Evolutionary conservation across 2,888 invertebrate species (phyloP).

Genomic region (Scaptomyza caliginosa): DNA sequence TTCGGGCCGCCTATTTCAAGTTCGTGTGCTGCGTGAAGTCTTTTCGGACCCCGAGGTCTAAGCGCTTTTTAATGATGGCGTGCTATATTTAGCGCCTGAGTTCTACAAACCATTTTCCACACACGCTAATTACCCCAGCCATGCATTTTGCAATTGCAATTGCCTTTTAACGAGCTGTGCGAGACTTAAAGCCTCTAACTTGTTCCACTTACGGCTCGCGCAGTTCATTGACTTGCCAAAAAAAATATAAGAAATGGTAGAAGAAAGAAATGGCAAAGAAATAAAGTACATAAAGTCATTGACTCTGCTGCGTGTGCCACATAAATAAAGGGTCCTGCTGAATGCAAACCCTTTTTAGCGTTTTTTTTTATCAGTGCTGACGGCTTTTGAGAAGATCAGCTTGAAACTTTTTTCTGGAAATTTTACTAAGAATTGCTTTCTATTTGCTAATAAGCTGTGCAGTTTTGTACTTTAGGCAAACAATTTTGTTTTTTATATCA

Average conservation of each 20-base stretch:
- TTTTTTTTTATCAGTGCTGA: background rate
- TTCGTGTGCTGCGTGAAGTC: slow-evolving; percentile 41
- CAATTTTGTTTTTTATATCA: background rate
- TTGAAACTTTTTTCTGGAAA: too few relatives aligned
- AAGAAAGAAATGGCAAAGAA: background rate
- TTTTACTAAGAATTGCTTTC: too few relatives aligned
- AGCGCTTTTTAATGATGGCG: slow-evolving; percentile 75
- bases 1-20: slow-evolving; percentile 56
- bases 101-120: slow-evolving; percentile 59
- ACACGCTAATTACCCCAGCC: slow-evolving; percentile 62
- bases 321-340: slow-evolving; percentile 10
- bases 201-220: slow-evolving; percentile 51
- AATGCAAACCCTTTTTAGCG: background rate
- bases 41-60: slow-evolving; percentile 43
- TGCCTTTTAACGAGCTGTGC: slow-evolving; percentile 48
- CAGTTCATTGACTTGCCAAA: slow-evolving; percentile 65
- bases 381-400: background rate
- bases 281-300: slow-evolving; percentile 45
- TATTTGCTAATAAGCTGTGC: too few relatives aligned
- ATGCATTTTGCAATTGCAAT: slow-evolving; percentile 67
- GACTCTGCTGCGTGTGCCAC: slow-evolving; percentile 39
- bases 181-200: slow-evolving; percentile 24
- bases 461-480: too few relatives aligned
- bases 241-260: slow-evolving; percentile 21
- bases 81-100: slow-evolving; percentile 71